Evolutionary conservation across 2,888 invertebrate species (phyloP).

Genomic region (Frankliniella intonsa): DNA sequence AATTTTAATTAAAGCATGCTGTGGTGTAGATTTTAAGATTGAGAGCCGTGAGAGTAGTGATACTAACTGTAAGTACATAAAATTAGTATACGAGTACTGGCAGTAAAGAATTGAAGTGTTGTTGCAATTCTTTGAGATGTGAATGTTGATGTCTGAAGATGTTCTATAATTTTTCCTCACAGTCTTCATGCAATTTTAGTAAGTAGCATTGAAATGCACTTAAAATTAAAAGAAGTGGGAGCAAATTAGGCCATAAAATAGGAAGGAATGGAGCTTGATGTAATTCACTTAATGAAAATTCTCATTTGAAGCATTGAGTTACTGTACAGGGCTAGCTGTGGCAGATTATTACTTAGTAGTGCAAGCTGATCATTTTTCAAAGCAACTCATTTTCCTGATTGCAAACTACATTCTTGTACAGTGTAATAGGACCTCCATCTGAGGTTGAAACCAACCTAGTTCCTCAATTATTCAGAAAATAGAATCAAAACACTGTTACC

Average conservation of each 20-base stretch:
- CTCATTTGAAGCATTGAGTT: background rate
- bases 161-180: no score
- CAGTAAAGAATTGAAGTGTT: no score
- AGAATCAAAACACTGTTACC: background rate
- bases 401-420: no score
- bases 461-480: no score
- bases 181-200: no score
- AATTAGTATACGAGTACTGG: background rate
- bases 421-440: no score
- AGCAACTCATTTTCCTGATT: no score
- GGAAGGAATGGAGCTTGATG: background rate
- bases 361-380: no score
- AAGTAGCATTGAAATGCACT: no score
- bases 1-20: background rate
- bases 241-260: background rate
- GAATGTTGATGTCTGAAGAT: no score
- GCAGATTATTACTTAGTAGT: background rate
- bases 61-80: background rate
- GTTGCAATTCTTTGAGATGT: no score
- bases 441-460: no score
- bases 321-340: background rate
- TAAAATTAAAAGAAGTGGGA: background rate
- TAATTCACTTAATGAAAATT: background rate
- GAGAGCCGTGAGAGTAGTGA: background rate
- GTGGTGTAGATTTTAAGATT: background rate